A percentile compares a stretch with the other conserved stretches of the same genome.
phyloP scores from a whole-genome alignment of 2,797 vertebrate genomes.

The Liasis olivaceus region DNA sequence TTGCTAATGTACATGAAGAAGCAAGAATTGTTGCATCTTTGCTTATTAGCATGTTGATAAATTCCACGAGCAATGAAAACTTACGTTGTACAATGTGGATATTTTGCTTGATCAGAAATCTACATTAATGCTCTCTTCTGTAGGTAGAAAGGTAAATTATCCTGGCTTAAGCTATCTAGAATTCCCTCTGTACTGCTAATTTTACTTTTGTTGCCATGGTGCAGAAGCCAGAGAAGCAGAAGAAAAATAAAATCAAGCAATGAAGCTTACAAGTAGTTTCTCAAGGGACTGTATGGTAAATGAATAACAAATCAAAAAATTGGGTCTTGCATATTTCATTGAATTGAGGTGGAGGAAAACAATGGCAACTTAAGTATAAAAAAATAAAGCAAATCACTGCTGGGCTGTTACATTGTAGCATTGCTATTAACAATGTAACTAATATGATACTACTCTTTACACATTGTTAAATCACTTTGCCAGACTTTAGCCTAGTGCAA shows the following conservation, averaged over 20 bases:
- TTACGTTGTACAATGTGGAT: not conserved
- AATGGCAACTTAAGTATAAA: not conserved
- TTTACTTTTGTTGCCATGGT: constrained; percentile 71
- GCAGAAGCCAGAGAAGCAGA: constrained; percentile 41
- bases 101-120: constrained; percentile 7
- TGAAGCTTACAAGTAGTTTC: constrained; percentile 60
- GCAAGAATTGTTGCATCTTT: constrained; percentile 3
- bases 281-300: constrained; percentile 52
- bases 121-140: constrained; percentile 15
- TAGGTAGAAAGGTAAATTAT: constrained; percentile 35
- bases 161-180: constrained; percentile 47
- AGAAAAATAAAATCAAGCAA: constrained; percentile 55
- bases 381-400: not conserved
- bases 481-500: not conserved
- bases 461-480: not conserved
- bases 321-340: constrained; percentile 31
- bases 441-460: not conserved
- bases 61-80: not conserved
- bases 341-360: constrained; percentile 24
- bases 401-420: not conserved
- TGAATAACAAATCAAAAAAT: constrained; percentile 42
- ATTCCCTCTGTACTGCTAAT: constrained; percentile 64
- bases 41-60: not conserved
- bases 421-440: not conserved
- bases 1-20: not conserved